phyloP scores from a whole-genome alignment of 2,888 invertebrate species.

The Leptopilina drosophilae region DNA sequence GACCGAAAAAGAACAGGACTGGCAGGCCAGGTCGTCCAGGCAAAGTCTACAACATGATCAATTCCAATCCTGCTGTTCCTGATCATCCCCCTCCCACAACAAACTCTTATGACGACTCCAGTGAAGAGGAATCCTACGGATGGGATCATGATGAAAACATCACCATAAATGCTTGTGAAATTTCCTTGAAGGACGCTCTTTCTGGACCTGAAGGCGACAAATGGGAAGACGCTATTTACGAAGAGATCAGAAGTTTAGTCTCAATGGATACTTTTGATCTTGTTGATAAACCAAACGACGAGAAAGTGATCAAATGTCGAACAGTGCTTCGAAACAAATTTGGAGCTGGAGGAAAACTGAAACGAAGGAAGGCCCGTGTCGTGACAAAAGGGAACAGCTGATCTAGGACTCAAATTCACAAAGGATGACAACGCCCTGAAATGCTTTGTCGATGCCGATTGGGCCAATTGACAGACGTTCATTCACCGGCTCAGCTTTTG shows the following conservation, averaged over 20 bases:
- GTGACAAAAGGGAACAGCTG: slow-evolving; percentile 48
- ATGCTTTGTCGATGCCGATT: slow-evolving; percentile 15
- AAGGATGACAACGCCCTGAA: not conserved
- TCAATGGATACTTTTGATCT: slow-evolving; percentile 50
- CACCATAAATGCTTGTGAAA: slow-evolving; percentile 36
- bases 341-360: slow-evolving; percentile 42
- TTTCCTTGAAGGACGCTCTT: slow-evolving; percentile 41
- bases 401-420: slow-evolving; percentile 12
- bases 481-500: slow-evolving; percentile 50
- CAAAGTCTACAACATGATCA: too few species aligned
- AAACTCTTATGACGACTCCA: too few species aligned
- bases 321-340: slow-evolving; percentile 49
- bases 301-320: slow-evolving; percentile 42
- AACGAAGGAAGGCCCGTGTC: slow-evolving; percentile 50
- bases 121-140: not conserved
- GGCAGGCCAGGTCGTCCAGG: too few species aligned
- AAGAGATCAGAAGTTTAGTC: slow-evolving; percentile 47
- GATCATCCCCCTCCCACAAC: too few species aligned
- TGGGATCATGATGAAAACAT: too few species aligned
- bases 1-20: too few species aligned
- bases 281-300: slow-evolving; percentile 43
- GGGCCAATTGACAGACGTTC: slow-evolving; percentile 40
- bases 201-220: slow-evolving; percentile 44
- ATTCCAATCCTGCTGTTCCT: too few species aligned
- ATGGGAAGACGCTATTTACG: slow-evolving; percentile 48